A percentile compares a stretch with the other conserved stretches of the same genome.
These are phyloP conservation scores for Atethmia centrago DNA, from an alignment of 2,888 invertebrate species.

Conservation along the genomic window DNA sequence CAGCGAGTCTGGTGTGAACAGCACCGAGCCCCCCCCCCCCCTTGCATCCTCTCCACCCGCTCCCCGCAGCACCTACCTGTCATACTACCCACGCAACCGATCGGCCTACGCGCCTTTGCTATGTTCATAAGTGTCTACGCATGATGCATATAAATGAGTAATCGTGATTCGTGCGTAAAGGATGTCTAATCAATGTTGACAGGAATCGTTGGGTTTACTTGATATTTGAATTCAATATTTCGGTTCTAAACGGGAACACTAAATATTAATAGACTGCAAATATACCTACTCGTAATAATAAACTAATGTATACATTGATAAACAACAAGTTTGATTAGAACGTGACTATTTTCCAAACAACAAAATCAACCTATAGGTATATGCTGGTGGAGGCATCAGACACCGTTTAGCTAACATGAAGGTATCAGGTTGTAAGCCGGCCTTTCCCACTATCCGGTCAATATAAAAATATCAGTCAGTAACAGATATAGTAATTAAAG, in stretches of 20 bases:
- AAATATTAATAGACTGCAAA: not conserved
- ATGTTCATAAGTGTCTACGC: constrained; percentile 78
- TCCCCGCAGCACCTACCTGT: constrained; percentile 65
- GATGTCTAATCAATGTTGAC: constrained; percentile 63
- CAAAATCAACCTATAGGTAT: constrained; percentile 8
- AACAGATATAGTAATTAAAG: constrained; percentile 76
- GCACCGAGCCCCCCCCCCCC: constrained; percentile 32
- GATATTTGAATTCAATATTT: constrained; percentile 7
- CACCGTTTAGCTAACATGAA: constrained; percentile 38
- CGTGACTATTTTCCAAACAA: constrained; percentile 36
- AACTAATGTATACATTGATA: not conserved
- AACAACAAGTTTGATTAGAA: constrained; percentile 2
- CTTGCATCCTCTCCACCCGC: constrained; percentile 42
- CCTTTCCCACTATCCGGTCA: constrained; percentile 26
- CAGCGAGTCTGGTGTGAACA: constrained; percentile 80
- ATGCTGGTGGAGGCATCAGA: not conserved
- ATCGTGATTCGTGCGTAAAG: constrained; percentile 70
- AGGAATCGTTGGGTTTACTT: constrained; percentile 43
- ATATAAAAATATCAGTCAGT: constrained; percentile 55
- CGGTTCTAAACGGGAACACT: constrained; percentile 2
- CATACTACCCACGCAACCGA: constrained; percentile 78
- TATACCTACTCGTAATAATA: no score
- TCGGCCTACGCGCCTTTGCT: constrained; percentile 81
- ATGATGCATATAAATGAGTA: constrained; percentile 78
- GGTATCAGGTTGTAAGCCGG: constrained; percentile 40